Base-by-base conservation (phyloP, 2,888 invertebrate species). In the Pyrrhosoma nymphula region DNA sequence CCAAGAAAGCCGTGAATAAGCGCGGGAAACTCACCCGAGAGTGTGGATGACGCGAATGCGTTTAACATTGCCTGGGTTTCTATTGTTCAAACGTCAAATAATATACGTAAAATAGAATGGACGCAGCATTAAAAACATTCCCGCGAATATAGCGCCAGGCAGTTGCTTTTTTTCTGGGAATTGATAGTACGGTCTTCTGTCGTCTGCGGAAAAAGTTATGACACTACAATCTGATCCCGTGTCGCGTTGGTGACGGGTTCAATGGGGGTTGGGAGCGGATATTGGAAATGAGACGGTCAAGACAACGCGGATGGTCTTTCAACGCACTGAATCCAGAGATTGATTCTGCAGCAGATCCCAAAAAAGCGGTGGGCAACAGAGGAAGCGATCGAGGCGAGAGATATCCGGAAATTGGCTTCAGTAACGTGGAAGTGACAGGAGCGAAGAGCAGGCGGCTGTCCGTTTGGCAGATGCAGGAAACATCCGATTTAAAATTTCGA, bases 341-440 rank as follows among this genome's bases (percentile, higher is more conserved):
- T 30, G 82, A 82, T 82, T 82, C 82, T 82, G 82, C 14, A 16
- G 82, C 82, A 35, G 35, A 12, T 23, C 35, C 82, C 82, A 35
- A 82, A 82, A 82, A 69, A 69, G n/a, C 82, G 82, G 26, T 35
- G 1, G 30, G 12, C 82, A 0, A 35, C 4, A 69, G 82, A 69
- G 35, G 82, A 82, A 35, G 35, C 14, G 14, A 82, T 82, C n/a
- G 82, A 35, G 82, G 82, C 16, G 60, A 14, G 35, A n/a, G 35
- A 35, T 23, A 82, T 18, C 82, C 82, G 82, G 82, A 82, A 82
- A 82, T 82, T 82, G 35, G 30, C 35, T 35, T 35, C 35, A 35
- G 82, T 35, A 35, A 35, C 35, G 35, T 82, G 82, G 82, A 82
- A 82, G 35, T 82, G 82, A 82, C 82, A 82, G 82, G 82, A 82